Base-by-base conservation (phyloP, 2,888 invertebrate species). In the Bellardia pandia region DNA sequence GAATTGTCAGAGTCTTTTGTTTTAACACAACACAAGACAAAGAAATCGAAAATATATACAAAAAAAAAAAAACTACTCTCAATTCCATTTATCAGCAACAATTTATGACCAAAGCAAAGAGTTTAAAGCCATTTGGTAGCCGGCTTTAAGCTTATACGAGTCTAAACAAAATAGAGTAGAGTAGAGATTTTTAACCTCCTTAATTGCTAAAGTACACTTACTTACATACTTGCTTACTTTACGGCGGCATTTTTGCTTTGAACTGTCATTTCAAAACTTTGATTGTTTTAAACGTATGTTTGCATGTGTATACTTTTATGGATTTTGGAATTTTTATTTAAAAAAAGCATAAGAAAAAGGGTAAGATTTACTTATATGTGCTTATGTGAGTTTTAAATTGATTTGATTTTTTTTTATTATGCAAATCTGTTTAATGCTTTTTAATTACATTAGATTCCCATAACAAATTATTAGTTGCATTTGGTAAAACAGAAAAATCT, bases 201-300 rank as follows among this genome's bases (percentile, higher is more conserved):
- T 86, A 86, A 86, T 86, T 84, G 86, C 76, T 64, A 69, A 11
- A 64, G 76, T 72, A 7, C 16, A 7, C 16, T 62, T 69, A 77
- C 56, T 66, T 72, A 84, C 64, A 13, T 45, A 84, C 64, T 45
- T 45, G 2, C 16, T 40, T 56, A 37, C 75, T 56, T 51, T 68
- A 78, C 62, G 77, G 82, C 85, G 91, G 89, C 91, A 90, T 91
- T 91, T 90, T 72, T 86, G 89, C 92, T 92, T 92, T 92, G 92
- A 91, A 92, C 92, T 92, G 93, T 92, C 92, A 91, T 90, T 90
- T 90, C 89, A 91, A 91, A 91, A 91, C 90, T 92, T 85, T 79
- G 81, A 81, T 81, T 74, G 74, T 69, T 75, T 85, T 69, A 58
- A 45, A 45, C 45, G 13, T 45, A 23, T 23, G 23, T 23, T 23